phyloP scores from a whole-genome alignment of 2,113 vertebrate genomes.

The Aegithalos caudatus region DNA sequence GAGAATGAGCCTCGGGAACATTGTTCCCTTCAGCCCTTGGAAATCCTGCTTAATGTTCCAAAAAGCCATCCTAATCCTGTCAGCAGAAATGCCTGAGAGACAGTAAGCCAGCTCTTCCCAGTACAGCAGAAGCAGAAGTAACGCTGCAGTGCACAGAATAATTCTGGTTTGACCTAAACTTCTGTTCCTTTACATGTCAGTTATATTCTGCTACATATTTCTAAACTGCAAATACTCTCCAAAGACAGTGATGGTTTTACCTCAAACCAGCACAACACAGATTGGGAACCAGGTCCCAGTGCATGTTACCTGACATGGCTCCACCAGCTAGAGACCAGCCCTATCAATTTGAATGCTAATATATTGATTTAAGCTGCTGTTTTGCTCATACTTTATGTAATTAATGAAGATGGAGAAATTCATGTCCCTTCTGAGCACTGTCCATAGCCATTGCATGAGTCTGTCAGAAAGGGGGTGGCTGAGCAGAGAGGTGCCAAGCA shows the following conservation, averaged over 20 bases:
- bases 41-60: not conserved
- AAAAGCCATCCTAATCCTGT: conserved; percentile 9
- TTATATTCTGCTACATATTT: not conserved
- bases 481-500: not conserved
- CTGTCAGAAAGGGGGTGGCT: not conserved
- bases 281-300: fast-evolving
- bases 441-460: fast-evolving
- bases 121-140: not conserved
- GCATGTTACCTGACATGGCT: not conserved
- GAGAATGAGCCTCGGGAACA: not conserved
- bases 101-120: not conserved
- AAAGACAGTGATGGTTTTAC: not conserved
- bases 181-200: not conserved
- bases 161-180: not conserved
- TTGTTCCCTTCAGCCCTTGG: not conserved
- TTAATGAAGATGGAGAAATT: not conserved
- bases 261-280: not conserved
- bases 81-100: not conserved
- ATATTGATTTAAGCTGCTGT: fast-evolving
- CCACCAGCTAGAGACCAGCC: not conserved
- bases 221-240: not conserved
- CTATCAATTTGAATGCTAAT: not conserved
- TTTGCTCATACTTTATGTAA: fast-evolving
- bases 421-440: not conserved
- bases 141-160: not conserved